Percentiles rank a stretch among this genome's conserved stretches.
These are phyloP conservation scores for Helogale parvula DNA, from an alignment of 2,113 vertebrate genomes.

Conservation along the genomic window DNA sequence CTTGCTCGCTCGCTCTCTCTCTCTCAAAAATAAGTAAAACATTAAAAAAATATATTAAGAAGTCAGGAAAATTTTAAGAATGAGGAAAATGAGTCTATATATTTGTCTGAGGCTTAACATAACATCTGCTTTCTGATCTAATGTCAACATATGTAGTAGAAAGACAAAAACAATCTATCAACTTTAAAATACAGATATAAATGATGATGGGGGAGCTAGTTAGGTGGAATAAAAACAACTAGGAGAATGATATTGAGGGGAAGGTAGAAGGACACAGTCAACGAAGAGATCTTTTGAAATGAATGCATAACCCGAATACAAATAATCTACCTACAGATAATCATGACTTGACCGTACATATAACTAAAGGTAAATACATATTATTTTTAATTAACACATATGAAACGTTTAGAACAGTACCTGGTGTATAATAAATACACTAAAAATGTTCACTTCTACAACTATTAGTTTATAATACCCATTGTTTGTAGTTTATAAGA, in stretches of 20 bases:
- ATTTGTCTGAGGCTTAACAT: background rate
- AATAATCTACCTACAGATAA: slow-evolving; percentile 9
- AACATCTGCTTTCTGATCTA: background rate
- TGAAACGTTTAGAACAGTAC: background rate
- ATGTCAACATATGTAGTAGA: background rate
- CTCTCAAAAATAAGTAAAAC: too few species aligned
- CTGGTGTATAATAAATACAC: background rate
- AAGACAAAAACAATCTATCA: background rate
- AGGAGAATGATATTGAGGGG: background rate
- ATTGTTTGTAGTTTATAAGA: background rate
- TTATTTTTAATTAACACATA: background rate
- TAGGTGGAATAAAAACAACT: background rate
- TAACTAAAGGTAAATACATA: background rate
- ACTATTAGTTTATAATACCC: background rate
- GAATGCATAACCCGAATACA: slow-evolving; percentile 6
- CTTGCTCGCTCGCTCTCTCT: too few species aligned
- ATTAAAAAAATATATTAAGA: background rate
- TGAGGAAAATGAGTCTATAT: background rate
- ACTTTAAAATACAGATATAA: background rate
- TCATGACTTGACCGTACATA: background rate
- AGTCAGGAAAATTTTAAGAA: background rate
- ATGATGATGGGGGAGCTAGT: background rate
- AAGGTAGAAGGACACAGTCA: background rate
- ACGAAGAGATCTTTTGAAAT: slow-evolving; percentile 29
- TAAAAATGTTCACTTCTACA: background rate